phyloP scores from a whole-genome alignment of 1,140 invertebrate genomes.

The Leguminivora glycinivorella region DNA sequence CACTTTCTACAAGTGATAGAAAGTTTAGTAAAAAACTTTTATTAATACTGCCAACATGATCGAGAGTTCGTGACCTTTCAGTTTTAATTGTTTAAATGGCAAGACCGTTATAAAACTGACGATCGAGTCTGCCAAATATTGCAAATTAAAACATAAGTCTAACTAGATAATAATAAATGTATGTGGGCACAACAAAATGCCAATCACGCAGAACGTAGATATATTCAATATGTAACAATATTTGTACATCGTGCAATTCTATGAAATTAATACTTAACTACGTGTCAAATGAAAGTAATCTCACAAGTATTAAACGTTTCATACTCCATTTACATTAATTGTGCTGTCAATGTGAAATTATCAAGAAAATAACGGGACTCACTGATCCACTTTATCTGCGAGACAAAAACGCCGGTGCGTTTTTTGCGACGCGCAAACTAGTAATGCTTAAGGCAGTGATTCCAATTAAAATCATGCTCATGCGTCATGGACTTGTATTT shows the following conservation, averaged over 20 bases:
- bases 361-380: slow-evolving; percentile 22
- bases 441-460: background rate
- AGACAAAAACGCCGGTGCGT: slow-evolving; percentile 6
- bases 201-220: too few species aligned
- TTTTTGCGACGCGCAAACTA: background rate
- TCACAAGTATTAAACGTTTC: background rate
- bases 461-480: background rate
- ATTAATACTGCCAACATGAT: background rate
- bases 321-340: slow-evolving; percentile 16
- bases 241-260: too few species aligned
- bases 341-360: background rate
- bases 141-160: background rate
- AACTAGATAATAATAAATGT: too few species aligned
- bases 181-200: too few species aligned
- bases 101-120: background rate
- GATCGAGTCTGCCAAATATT: background rate
- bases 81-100: background rate
- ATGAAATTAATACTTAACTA: too few species aligned
- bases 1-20: background rate
- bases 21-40: background rate
- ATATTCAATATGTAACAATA: too few species aligned
- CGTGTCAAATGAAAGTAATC: background rate
- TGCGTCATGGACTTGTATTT: too few species aligned
- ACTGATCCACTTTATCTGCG: slow-evolving; percentile 1
- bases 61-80: background rate